Conservation (phyloP, 2,797 vertebrate species). For the Gymnocypris eckloni region DNA sequence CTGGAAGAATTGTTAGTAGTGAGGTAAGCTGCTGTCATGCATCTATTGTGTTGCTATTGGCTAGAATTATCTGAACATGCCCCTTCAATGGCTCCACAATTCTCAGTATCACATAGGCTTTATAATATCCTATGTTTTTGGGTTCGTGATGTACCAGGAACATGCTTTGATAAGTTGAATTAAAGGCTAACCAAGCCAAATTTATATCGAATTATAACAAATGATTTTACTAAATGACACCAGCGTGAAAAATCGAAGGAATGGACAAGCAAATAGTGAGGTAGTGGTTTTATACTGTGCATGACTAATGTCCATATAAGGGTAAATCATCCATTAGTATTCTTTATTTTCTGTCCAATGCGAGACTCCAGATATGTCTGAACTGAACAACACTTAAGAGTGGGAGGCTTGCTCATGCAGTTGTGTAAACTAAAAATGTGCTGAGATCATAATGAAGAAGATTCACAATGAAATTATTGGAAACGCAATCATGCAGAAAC, state of each 20-base stretch:
- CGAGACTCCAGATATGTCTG: neutral
- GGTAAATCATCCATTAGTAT: neutral
- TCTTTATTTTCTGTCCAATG: neutral
- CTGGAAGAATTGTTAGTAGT: neutral
- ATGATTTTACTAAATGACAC: conserved; percentile 10
- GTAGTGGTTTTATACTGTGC: neutral
- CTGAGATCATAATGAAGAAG: neutral
- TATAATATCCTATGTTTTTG: neutral
- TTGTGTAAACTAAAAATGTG: neutral
- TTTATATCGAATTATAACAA: neutral
- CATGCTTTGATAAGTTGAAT: neutral
- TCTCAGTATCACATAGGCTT: neutral
- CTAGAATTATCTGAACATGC: neutral
- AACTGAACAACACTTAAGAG: neutral
- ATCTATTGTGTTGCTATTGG: conserved; percentile 3
- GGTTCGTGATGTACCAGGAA: neutral
- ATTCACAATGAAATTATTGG: neutral
- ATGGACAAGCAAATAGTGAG: neutral
- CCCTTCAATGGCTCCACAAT: neutral
- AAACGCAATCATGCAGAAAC: neutral
- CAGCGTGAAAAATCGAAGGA: neutral
- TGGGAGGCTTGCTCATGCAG: neutral
- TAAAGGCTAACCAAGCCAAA: neutral
- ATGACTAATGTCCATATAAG: neutral
- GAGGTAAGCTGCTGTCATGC: conserved; percentile 11